Conservation (phyloP, 2,888 invertebrate species). For the Parnassius orleans region DNA sequence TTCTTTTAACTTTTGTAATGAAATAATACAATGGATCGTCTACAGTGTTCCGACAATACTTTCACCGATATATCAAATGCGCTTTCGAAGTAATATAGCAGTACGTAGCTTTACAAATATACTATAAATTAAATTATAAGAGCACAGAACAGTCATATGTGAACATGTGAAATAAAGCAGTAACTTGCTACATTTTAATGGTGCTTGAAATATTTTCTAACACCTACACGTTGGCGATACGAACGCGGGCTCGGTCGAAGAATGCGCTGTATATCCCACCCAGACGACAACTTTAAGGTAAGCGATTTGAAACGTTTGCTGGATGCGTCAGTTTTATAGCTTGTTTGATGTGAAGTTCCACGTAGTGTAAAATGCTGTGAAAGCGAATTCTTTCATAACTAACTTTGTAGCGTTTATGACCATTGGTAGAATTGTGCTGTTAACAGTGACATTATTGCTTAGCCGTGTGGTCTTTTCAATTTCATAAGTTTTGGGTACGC, state of each 20-base stretch:
- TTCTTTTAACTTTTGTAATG: too few relatives aligned
- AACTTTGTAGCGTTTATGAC: slow-evolving; percentile 18
- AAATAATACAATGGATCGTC: too few relatives aligned
- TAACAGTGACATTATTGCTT: too few relatives aligned
- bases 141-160: background rate
- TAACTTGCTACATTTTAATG: slow-evolving; percentile 19
- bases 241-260: slow-evolving; percentile 33
- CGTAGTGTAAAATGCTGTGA: slow-evolving; percentile 20
- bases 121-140: too few relatives aligned
- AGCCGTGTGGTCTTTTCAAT: too few relatives aligned
- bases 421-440: background rate
- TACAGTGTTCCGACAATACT: too few relatives aligned
- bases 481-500: too few relatives aligned
- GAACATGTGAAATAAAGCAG: slow-evolving; percentile 11
- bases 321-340: slow-evolving; percentile 45
- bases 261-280: slow-evolving; percentile 39
- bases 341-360: slow-evolving; percentile 39
- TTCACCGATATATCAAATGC: too few relatives aligned
- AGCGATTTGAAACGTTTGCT: slow-evolving; percentile 40
- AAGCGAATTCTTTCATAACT: slow-evolving; percentile 24
- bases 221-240: slow-evolving; percentile 22
- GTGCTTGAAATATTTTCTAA: slow-evolving; percentile 25
- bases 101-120: too few relatives aligned
- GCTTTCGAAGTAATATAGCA: too few relatives aligned
- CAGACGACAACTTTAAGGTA: slow-evolving; percentile 37